Percentiles rank a stretch among this genome's conserved stretches.
These are phyloP conservation scores for Mixornis gularis DNA, from an alignment of 2,113 vertebrate species.

Conservation along the genomic window DNA sequence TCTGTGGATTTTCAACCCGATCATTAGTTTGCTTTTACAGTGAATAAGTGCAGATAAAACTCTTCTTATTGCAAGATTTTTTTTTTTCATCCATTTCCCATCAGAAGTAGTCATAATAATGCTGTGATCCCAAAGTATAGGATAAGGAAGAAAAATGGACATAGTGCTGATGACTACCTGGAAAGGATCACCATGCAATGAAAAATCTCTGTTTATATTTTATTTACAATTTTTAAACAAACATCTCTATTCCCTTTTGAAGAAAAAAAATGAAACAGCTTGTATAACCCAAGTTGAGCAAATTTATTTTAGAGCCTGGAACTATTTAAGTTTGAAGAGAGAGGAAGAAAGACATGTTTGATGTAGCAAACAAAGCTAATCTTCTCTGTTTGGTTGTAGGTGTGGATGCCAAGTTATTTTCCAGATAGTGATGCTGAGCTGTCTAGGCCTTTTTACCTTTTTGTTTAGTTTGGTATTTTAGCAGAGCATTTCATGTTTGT, in stretches of 20 bases:
- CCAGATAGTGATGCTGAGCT: constrained; percentile 34
- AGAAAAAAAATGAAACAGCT: constrained; percentile 26
- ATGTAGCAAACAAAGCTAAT: constrained; percentile 49
- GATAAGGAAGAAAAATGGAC: neutral
- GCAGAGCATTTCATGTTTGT: constrained; percentile 36
- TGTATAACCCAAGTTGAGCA: neutral
- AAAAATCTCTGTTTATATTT: constrained; percentile 13
- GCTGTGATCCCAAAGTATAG: neutral
- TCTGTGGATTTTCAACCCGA: neutral
- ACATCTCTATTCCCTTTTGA: neutral
- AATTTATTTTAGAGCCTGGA: constrained; percentile 41
- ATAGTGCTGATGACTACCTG: neutral
- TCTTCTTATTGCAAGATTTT: neutral
- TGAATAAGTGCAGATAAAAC: neutral
- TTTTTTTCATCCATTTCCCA: neutral
- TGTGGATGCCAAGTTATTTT: constrained; percentile 31
- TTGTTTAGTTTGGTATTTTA: constrained; percentile 43
- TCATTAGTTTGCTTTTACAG: neutral
- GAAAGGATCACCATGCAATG: neutral
- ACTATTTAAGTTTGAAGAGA: constrained; percentile 29
- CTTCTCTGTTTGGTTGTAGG: constrained; percentile 27
- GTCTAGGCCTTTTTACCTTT: constrained; percentile 23
- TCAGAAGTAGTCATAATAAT: neutral
- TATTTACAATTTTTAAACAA: constrained; percentile 39
- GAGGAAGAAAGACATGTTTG: constrained; percentile 10